Evolutionary conservation across 2,888 invertebrate genomes (phyloP).

Genomic region (Meliscaeva auricollis): DNA sequence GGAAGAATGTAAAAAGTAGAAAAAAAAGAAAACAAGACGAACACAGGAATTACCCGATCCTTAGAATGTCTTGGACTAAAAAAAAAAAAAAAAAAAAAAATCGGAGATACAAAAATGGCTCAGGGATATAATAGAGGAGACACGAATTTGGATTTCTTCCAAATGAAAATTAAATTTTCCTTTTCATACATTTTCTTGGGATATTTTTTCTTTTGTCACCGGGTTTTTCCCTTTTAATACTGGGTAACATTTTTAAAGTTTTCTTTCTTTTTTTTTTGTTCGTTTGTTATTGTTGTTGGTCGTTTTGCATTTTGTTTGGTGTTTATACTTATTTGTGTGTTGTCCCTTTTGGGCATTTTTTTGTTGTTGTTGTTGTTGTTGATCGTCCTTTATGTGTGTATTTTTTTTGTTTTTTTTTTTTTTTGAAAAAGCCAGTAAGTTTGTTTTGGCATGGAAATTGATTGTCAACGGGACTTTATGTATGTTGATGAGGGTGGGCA

Average conservation of each 20-base stretch:
- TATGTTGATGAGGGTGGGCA: slow-evolving; percentile 39
- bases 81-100: slow-evolving; percentile 26
- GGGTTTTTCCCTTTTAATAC: slow-evolving; percentile 38
- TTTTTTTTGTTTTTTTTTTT: slow-evolving; percentile 13
- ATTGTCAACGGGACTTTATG: slow-evolving; percentile 48
- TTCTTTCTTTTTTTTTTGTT: background rate
- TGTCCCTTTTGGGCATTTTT: slow-evolving; percentile 34
- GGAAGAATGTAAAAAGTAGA: slow-evolving; percentile 29
- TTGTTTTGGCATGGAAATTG: slow-evolving; percentile 58
- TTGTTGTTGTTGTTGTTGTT: background rate
- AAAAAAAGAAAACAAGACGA: slow-evolving; percentile 16
- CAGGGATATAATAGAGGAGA: slow-evolving; percentile 54
- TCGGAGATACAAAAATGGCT: slow-evolving; percentile 9
- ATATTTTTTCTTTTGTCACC: slow-evolving; percentile 49
- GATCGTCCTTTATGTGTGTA: slow-evolving; percentile 11
- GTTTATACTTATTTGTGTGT: slow-evolving; percentile 49
- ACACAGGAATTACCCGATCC: slow-evolving; percentile 63
- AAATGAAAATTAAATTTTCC: slow-evolving; percentile 73
- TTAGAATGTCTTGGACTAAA: slow-evolving; percentile 54
- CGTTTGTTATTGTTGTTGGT: too few species aligned
- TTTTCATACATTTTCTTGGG: slow-evolving; percentile 58
- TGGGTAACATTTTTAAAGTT: background rate
- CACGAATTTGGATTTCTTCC: slow-evolving; percentile 70
- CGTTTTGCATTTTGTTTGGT: slow-evolving; percentile 32
- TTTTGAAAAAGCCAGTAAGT: slow-evolving; percentile 14